Conservation (phyloP, 1,140 invertebrate genomes). For the Pectinophora gossypiella region DNA sequence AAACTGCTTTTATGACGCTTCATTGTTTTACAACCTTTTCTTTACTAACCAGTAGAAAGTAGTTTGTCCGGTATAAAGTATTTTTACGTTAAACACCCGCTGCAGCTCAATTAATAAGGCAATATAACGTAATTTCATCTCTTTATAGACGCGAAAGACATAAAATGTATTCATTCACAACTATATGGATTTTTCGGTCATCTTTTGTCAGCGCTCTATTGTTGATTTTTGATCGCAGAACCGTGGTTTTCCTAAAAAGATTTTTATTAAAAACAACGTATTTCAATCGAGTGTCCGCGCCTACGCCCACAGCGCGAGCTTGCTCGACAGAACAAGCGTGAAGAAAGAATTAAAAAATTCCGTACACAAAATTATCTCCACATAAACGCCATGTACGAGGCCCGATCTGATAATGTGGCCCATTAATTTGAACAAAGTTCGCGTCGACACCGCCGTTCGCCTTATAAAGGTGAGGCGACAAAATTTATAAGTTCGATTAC, state of each 20-base stretch:
- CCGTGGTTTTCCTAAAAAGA: neutral
- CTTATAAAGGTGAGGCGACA: slow-evolving; percentile 73
- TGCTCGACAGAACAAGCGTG: slow-evolving; percentile 24
- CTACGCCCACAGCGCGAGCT: slow-evolving; percentile 31
- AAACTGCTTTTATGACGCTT: slow-evolving; percentile 34
- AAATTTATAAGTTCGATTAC: slow-evolving; percentile 76
- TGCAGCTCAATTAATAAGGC: too few species aligned
- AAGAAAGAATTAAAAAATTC: slow-evolving; percentile 55
- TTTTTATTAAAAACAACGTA: neutral
- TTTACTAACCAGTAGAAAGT: slow-evolving; percentile 13
- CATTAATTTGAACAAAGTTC: slow-evolving; percentile 74
- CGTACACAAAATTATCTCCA: slow-evolving; percentile 68
- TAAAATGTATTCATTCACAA: too few species aligned
- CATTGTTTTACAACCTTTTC: slow-evolving; percentile 40
- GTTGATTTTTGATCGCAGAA: too few species aligned
- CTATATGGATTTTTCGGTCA: too few species aligned
- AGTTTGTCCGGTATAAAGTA: neutral
- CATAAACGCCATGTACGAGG: slow-evolving; percentile 72
- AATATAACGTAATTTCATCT: too few species aligned
- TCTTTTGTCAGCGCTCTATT: too few species aligned
- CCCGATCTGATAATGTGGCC: slow-evolving; percentile 69
- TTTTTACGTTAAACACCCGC: neutral
- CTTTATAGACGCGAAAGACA: too few species aligned
- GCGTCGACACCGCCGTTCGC: slow-evolving; percentile 66
- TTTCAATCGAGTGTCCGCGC: slow-evolving; percentile 23